These are phyloP conservation scores for Hyaena hyaena DNA, from an alignment of 2,113 vertebrate species.

Conservation along the genomic window DNA sequence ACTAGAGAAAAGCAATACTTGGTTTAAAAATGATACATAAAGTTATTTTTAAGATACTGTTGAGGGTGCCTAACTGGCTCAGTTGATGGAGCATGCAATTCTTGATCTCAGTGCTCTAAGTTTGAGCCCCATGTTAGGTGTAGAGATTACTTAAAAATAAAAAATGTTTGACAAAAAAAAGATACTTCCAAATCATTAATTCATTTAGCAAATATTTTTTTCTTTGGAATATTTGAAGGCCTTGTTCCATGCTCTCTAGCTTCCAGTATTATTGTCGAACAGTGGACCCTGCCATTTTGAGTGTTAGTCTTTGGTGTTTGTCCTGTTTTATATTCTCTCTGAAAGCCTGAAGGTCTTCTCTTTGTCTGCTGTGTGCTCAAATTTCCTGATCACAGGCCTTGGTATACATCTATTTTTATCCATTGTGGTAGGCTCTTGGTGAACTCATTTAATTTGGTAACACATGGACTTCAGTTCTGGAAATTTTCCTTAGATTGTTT, in stretches of 20 bases:
- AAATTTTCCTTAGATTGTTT: slow-evolving; percentile 42
- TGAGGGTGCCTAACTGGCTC: not conserved
- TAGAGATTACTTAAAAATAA: not conserved
- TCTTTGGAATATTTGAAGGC: not conserved
- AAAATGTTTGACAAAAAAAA: not conserved
- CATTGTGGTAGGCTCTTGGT: not conserved
- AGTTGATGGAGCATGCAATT: not conserved
- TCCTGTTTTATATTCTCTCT: slow-evolving; percentile 12
- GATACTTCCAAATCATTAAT: not conserved
- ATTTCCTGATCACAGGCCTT: slow-evolving; percentile 29
- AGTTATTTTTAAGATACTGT: not conserved
- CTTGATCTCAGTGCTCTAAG: not conserved
- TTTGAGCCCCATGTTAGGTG: not conserved
- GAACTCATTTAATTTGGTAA: not conserved
- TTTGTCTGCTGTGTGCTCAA: not conserved
- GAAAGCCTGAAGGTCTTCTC: slow-evolving; percentile 11
- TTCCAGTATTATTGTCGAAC: not conserved
- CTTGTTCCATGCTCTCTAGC: not conserved
- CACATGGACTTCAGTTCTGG: not conserved
- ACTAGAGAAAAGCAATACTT: not conserved
- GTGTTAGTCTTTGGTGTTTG: not conserved
- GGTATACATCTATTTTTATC: not conserved
- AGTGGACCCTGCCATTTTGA: not conserved
- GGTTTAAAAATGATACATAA: not conserved
- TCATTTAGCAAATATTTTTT: not conserved